phyloP scores from a whole-genome alignment of 1,140 invertebrate genomes.

The Yoshiicerus persimilis region DNA sequence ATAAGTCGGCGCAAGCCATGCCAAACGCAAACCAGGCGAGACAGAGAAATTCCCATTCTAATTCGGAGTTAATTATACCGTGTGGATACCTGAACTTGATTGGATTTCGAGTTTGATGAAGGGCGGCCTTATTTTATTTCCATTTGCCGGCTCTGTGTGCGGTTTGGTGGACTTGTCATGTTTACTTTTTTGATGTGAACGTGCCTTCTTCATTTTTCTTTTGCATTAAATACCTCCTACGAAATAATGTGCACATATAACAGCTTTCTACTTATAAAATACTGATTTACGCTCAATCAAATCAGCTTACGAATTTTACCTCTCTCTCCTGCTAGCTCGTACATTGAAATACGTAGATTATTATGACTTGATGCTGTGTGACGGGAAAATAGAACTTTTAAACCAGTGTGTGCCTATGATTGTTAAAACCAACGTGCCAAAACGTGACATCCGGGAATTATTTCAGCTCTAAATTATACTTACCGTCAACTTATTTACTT shows the following conservation, averaged over 20 bases:
- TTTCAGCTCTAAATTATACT: background rate
- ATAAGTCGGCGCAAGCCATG: background rate
- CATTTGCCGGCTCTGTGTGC: background rate
- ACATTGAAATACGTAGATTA: background rate
- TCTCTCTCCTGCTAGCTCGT: background rate
- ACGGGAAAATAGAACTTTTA: background rate
- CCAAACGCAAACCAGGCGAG: background rate
- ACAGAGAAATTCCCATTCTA: background rate
- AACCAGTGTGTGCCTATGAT: background rate
- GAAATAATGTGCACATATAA: background rate
- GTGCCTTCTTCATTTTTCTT: background rate
- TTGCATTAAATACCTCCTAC: background rate
- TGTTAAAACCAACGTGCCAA: background rate
- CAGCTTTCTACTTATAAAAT: background rate
- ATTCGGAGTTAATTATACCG: background rate
- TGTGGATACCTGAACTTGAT: background rate
- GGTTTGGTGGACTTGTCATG: background rate
- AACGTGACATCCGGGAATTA: slow-evolving; percentile 1
- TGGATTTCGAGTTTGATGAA: background rate
- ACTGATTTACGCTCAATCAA: background rate
- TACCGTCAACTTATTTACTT: background rate
- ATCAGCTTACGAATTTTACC: background rate
- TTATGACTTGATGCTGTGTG: no score
- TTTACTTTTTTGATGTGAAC: background rate
- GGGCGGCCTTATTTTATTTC: background rate